Conservation (phyloP, 2,797 vertebrate species). For the Oophaga sylvatica region DNA sequence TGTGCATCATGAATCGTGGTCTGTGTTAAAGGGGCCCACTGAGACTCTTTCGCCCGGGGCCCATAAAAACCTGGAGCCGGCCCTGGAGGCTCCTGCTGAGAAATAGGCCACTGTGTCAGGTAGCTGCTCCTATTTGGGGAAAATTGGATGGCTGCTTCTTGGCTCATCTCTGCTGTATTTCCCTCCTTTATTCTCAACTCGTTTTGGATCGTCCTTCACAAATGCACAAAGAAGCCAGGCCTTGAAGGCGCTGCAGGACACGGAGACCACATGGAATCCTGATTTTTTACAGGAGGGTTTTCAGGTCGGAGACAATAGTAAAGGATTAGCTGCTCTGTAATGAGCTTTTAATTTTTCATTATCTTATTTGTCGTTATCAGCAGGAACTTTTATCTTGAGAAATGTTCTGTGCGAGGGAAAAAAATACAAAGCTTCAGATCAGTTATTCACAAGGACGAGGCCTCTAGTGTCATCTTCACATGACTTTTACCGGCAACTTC, state of each 20-base stretch:
- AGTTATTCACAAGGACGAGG: not conserved
- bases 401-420: not conserved
- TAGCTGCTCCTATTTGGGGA: not conserved
- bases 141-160: not conserved
- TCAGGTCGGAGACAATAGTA: not conserved
- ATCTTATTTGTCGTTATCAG: conserved; percentile 28
- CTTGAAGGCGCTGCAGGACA: not conserved
- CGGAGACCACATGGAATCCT: not conserved
- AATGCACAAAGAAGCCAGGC: not conserved
- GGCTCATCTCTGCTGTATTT: not conserved
- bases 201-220: not conserved
- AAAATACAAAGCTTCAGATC: too few relatives aligned
- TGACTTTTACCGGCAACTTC: not conserved
- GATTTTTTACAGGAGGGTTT: conserved; percentile 11
- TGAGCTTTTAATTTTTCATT: conserved; percentile 23
- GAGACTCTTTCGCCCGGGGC: too few relatives aligned
- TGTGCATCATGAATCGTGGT: too few relatives aligned
- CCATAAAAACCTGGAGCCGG: too few relatives aligned
- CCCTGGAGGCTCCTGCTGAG: not conserved
- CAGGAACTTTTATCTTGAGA: conserved; percentile 1
- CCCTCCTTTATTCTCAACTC: not conserved
- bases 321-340: not conserved
- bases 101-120: not conserved
- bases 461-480: not conserved
- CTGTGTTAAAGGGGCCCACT: too few relatives aligned